Conservation (phyloP, 2,113 vertebrate species). For the Vimba vimba region DNA sequence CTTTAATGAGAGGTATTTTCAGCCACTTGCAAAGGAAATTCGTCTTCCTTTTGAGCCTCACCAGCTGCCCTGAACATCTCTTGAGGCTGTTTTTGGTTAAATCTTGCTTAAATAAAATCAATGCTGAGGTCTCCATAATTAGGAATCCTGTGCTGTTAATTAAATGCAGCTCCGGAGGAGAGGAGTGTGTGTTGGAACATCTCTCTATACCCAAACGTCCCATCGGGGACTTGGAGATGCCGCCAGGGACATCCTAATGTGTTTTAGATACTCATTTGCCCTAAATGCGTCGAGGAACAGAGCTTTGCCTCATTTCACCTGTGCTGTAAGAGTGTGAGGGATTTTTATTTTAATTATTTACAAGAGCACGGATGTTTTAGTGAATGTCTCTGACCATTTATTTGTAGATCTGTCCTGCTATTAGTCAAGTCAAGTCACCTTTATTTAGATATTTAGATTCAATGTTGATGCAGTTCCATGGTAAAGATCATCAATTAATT, state of each 20-base stretch:
- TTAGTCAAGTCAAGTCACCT: too few relatives aligned
- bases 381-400: background rate
- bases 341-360: background rate
- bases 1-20: conserved; percentile 43
- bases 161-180: conserved; percentile 31
- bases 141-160: conserved; percentile 36
- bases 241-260: background rate
- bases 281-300: background rate
- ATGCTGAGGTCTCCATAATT: conserved; percentile 42
- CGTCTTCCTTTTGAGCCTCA: conserved; percentile 26
- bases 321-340: background rate
- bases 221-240: background rate
- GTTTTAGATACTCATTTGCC: conserved; percentile 17
- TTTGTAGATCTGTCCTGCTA: background rate
- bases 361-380: background rate
- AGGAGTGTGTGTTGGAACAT: background rate
- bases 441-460: too few relatives aligned
- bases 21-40: conserved; percentile 12
- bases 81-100: conserved; percentile 37
- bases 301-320: conserved; percentile 33
- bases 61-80: conserved; percentile 32
- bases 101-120: conserved; percentile 47
- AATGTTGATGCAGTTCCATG: too few relatives aligned
- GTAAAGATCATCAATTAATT: too few relatives aligned
- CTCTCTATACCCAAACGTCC: background rate